phyloP scores from a whole-genome alignment of 2,888 invertebrate genomes.

The Nomada fabriciana region DNA sequence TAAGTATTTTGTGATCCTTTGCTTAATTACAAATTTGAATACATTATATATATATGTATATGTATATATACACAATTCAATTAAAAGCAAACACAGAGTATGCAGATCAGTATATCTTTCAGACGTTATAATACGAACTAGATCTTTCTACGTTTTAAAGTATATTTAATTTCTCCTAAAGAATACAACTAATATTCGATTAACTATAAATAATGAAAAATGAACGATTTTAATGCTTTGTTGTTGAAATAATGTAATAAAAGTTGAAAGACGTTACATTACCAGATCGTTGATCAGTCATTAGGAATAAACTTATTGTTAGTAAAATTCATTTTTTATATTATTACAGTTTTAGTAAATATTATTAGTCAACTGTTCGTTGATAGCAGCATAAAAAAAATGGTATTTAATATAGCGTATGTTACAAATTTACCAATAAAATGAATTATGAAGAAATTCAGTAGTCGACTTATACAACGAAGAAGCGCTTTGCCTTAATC shows the following conservation, averaged over 20 bases:
- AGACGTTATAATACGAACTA: constrained; percentile 28
- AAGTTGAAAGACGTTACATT: constrained; percentile 26
- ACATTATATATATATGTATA: constrained; percentile 16
- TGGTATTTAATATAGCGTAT: constrained; percentile 22
- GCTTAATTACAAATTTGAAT: constrained; percentile 26
- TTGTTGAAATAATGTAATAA: constrained; percentile 30
- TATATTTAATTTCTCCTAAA: constrained; percentile 3
- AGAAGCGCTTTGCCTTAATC: constrained; percentile 82
- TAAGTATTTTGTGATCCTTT: background rate
- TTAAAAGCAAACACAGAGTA: constrained; percentile 13
- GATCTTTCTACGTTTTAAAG: constrained; percentile 18
- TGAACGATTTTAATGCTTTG: constrained; percentile 14
- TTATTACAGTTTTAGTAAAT: constrained; percentile 25
- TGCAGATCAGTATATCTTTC: constrained; percentile 12
- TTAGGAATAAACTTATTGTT: constrained; percentile 14
- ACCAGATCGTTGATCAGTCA: background rate
- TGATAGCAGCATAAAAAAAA: constrained; percentile 33
- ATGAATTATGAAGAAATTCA: constrained; percentile 82
- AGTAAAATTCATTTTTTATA: constrained; percentile 4
- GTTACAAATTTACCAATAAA: constrained; percentile 80
- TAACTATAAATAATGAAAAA: constrained; percentile 26
- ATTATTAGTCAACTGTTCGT: constrained; percentile 17
- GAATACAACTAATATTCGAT: background rate
- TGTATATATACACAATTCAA: constrained; percentile 25
- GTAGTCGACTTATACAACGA: constrained; percentile 82